phyloP scores from a whole-genome alignment of 1,140 invertebrate species.

The Drosophila miranda region DNA sequence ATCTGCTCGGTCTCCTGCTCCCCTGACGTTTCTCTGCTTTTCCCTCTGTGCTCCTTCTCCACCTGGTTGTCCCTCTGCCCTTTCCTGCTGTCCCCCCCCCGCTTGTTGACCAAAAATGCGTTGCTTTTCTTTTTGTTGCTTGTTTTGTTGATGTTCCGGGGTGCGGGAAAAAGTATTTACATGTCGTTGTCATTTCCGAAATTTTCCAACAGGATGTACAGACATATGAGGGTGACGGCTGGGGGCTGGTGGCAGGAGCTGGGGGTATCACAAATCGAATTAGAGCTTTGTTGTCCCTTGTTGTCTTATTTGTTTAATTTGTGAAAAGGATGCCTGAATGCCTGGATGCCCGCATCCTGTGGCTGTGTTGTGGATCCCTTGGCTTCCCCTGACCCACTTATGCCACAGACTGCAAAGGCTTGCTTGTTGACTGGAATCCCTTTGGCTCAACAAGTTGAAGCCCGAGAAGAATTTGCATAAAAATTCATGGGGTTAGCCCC shows the following conservation, averaged over 20 bases:
- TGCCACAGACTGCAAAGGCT: too few relatives aligned
- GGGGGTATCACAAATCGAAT: constrained; percentile 62
- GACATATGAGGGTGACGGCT: too few relatives aligned
- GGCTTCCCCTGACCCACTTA: not conserved
- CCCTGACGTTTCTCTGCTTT: too few relatives aligned
- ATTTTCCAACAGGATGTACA: constrained; percentile 2
- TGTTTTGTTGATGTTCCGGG: constrained; percentile 13
- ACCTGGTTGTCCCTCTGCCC: too few relatives aligned
- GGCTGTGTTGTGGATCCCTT: too few relatives aligned
- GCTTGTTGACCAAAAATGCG: constrained; percentile 29
- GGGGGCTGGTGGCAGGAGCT: not conserved
- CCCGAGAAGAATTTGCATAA: constrained; percentile 70
- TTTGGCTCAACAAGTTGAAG: constrained; percentile 47
- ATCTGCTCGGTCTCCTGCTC: too few relatives aligned
- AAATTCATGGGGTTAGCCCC: constrained; percentile 55
- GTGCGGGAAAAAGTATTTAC: constrained; percentile 66
- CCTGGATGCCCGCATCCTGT: not conserved
- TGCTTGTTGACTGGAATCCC: constrained; percentile 34
- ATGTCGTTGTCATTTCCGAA: constrained; percentile 67
- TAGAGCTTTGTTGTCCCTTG: constrained; percentile 53
- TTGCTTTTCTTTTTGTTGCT: constrained; percentile 1
- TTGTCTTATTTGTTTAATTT: constrained; percentile 79
- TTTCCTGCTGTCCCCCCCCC: too few relatives aligned
- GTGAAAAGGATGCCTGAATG: constrained; percentile 36
- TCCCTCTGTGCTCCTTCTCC: too few relatives aligned